These are phyloP conservation scores for Diabrotica virgifera DNA, from an alignment of 1,140 invertebrate species.

Conservation along the genomic window DNA sequence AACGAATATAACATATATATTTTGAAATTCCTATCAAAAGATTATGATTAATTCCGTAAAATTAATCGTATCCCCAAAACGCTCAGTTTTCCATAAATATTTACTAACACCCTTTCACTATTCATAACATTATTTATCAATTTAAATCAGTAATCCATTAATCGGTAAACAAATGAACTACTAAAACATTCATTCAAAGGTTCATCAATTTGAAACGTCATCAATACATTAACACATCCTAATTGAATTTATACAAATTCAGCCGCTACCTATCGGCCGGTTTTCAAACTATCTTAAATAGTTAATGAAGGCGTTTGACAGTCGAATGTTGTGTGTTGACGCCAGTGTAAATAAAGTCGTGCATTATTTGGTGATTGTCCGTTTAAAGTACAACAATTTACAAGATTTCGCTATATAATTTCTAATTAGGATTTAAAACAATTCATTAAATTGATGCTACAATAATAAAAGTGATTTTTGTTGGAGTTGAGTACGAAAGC, in stretches of 20 bases:
- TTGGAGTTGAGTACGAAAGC: no score
- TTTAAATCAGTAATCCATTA: constrained; percentile 1
- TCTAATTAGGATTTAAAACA: no score
- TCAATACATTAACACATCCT: background rate
- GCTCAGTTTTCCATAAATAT: background rate
- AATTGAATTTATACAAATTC: background rate
- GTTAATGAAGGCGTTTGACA: background rate
- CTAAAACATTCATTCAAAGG: background rate
- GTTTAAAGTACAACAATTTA: no score
- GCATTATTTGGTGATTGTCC: no score
- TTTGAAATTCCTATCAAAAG: background rate
- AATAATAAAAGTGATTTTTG: no score
- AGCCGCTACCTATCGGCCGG: background rate
- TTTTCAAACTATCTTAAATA: background rate
- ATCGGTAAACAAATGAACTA: background rate
- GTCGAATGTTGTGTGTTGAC: no score
- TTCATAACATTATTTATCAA: background rate
- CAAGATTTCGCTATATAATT: no score
- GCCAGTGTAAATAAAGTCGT: no score
- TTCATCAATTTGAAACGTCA: background rate
- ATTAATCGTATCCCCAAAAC: background rate
- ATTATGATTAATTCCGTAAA: background rate
- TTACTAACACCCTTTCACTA: background rate
- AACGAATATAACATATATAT: no score
- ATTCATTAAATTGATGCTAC: no score